phyloP scores from a whole-genome alignment of 2,113 vertebrate genomes.

The Hylia prasina region DNA sequence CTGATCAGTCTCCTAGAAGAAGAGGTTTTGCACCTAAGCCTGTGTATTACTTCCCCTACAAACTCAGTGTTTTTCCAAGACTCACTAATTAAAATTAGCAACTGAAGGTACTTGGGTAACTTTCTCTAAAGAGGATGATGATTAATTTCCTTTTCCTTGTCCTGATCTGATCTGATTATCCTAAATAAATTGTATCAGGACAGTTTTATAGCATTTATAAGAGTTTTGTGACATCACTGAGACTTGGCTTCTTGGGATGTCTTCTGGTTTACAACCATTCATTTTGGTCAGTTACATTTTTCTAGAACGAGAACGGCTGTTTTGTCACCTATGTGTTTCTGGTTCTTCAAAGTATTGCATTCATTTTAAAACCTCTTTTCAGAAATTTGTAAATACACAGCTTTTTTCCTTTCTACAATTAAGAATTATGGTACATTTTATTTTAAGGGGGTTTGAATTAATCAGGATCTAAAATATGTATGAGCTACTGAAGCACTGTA shows the following conservation, averaged over 20 bases:
- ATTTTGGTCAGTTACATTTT: neutral
- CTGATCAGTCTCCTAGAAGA: neutral
- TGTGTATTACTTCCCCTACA: neutral
- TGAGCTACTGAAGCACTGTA: neutral
- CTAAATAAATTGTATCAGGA: neutral
- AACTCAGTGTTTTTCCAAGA: neutral
- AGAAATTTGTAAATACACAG: neutral
- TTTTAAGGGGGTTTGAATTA: neutral
- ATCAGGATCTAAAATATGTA: neutral
- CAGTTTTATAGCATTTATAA: neutral
- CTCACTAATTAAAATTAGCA: neutral
- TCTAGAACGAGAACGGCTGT: neutral
- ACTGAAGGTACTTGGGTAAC: neutral
- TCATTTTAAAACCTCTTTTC: neutral
- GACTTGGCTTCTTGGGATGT: neutral
- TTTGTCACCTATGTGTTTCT: neutral
- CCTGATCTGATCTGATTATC: neutral
- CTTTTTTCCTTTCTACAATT: neutral
- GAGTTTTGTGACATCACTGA: neutral
- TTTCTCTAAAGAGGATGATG: neutral
- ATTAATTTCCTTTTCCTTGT: neutral
- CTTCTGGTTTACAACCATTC: neutral
- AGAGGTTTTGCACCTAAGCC: neutral
- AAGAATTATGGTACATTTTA: neutral
- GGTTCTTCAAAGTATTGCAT: neutral